These are phyloP conservation scores for Strigops habroptila DNA, from an alignment of 2,113 vertebrate genomes.

Conservation along the genomic window DNA sequence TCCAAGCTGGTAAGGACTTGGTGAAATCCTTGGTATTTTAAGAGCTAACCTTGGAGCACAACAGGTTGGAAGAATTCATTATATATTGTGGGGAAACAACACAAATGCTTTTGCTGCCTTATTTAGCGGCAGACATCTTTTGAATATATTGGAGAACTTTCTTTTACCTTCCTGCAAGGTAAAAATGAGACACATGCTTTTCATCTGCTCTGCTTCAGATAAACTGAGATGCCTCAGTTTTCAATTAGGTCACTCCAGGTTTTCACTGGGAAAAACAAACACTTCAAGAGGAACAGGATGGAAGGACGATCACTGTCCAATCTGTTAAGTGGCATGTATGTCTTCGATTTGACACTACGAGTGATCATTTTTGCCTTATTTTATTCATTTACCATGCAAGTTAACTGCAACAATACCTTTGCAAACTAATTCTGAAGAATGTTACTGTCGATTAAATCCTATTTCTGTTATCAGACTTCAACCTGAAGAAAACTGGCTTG, in stretches of 20 bases:
- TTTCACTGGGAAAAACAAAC: neutral
- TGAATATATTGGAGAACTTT: neutral
- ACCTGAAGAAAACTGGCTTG: neutral
- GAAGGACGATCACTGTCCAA: neutral
- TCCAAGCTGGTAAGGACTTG: neutral
- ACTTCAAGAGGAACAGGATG: neutral
- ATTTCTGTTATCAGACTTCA: neutral
- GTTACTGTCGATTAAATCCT: neutral
- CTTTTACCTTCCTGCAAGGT: neutral
- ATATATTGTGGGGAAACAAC: neutral
- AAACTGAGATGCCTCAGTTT: neutral
- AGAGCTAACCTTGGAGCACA: neutral
- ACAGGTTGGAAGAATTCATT: neutral
- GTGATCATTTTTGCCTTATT: neutral
- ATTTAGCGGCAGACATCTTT: neutral
- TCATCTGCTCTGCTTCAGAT: neutral
- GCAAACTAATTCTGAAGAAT: neutral
- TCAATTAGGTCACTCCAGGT: neutral
- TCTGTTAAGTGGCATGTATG: neutral
- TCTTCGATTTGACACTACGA: neutral
- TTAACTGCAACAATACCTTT: neutral
- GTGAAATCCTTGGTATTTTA: neutral
- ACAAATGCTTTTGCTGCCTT: neutral
- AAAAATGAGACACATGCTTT: accelerated
- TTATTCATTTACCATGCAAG: neutral